Evolutionary conservation across 2,113 vertebrate genomes (phyloP), one percentile per base, ranked within the genome.

Genomic region (Notechis scutatus): DNA sequence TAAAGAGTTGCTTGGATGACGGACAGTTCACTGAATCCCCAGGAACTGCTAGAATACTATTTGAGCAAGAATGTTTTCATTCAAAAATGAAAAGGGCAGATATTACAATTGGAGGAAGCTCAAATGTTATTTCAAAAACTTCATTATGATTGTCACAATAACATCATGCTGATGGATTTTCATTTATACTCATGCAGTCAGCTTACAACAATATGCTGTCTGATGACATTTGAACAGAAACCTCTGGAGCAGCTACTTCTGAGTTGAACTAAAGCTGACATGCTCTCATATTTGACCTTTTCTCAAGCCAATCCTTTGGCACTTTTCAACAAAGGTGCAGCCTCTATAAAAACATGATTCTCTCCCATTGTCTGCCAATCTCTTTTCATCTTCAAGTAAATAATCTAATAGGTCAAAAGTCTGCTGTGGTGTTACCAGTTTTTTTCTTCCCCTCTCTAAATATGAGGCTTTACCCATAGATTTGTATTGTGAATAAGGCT

Each of bases 271-370:
- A 85, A 90, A 55, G 20, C 6, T 92, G 86, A 56, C 87, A 95
- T 95, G 61, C 94, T 95, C 93, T 92, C 88, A 91, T 95, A 59
- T 56, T 21, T 94, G 89, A 95, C 39, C 94, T 95, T 95, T 96
- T 69, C 91, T 94, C 94, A 93, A 95, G 90, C 94, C 59, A 95
- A 94, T 94, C 92, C 95, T 55, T 92, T 94, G 90, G 56, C 87
- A 94, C 90, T 26, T 90, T 95, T 95, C 92, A 94, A 86, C 93
- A 91, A 93, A 95, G 57, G 52, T 91, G 91, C 24, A 61, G 52
- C 14, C 61, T 26, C 85, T 86, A 90, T 55, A 91, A 92, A 90
- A 96, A 94, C 92, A 85, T 52, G 39, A 69, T 29, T 88, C 3
- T n/a, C 24, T 87, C 9, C 23, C 23, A 85, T 50, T 85, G 26